Evolutionary conservation across 2,888 invertebrate species (phyloP).

Genomic region (Hirudinaria manillensis): DNA sequence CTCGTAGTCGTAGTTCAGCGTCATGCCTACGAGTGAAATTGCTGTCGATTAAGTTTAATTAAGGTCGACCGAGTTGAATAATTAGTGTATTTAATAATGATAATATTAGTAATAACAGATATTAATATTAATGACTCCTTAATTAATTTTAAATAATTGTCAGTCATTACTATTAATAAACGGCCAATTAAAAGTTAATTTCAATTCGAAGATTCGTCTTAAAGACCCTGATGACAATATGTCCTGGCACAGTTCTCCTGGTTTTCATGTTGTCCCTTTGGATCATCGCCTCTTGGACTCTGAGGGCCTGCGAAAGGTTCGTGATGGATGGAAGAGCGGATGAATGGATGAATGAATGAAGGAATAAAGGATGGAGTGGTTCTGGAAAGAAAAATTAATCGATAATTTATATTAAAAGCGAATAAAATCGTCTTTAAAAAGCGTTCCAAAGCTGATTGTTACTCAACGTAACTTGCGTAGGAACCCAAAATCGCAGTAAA

Average conservation of each 20-base stretch:
- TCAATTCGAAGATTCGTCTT: conserved; percentile 70
- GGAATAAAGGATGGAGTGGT: not conserved
- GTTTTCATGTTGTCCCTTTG: conserved; percentile 99
- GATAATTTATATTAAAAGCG: not conserved
- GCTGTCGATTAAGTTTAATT: too few species aligned
- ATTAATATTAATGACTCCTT: too few species aligned
- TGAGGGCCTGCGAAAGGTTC: conserved; percentile 95
- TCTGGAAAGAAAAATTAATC: not conserved
- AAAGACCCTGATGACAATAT: conserved; percentile 99
- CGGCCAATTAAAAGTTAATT: too few species aligned
- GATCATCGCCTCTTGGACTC: conserved; percentile 98
- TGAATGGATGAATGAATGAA: not conserved
- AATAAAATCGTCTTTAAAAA: not conserved
- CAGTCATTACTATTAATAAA: too few species aligned
- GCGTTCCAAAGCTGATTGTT: not conserved
- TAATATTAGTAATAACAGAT: too few species aligned
- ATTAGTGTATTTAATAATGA: too few species aligned
- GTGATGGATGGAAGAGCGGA: not conserved
- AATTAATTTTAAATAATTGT: too few species aligned
- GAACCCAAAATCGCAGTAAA: not conserved
- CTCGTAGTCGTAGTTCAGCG: not conserved
- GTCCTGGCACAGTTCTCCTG: conserved; percentile 91
- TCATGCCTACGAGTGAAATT: too few species aligned
- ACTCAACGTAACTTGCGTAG: not conserved
- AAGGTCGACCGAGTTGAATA: too few species aligned